Evolutionary conservation across 2,888 invertebrate species (phyloP).

Genomic region (Polymixis flavicincta): DNA sequence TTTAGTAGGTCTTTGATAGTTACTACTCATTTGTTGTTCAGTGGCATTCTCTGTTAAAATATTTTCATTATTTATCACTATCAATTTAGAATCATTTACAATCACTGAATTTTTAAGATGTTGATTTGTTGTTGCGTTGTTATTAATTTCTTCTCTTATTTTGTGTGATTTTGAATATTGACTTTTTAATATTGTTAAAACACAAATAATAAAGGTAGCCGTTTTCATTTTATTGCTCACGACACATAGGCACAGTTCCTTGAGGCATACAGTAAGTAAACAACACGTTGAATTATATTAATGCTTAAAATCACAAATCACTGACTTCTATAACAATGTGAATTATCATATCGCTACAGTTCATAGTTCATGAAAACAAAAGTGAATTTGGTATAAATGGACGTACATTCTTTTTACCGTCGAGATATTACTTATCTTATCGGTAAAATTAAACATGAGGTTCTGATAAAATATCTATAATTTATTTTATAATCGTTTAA

Average conservation of each 20-base stretch:
- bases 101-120: neutral
- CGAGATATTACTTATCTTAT: too few species aligned
- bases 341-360: too few species aligned
- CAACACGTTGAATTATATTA: neutral
- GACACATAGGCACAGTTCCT: neutral
- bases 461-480: too few species aligned
- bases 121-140: conserved; percentile 6
- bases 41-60: neutral
- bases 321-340: too few species aligned
- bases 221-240: conserved; percentile 29
- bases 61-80: neutral
- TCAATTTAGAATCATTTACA: neutral
- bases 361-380: too few species aligned
- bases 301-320: too few species aligned
- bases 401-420: too few species aligned
- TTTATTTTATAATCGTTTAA: too few species aligned
- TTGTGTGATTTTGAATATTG: conserved; percentile 1
- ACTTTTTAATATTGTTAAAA: neutral
- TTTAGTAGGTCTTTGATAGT: neutral
- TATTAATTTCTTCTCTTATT: neutral
- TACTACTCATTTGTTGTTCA: neutral
- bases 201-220: neutral
- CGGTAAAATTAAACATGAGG: too few species aligned
- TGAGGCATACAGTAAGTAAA: neutral
- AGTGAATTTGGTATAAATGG: too few species aligned